Evolutionary conservation across 1,140 invertebrate genomes (phyloP), one percentile per base, ranked within the genome.

Genomic region (Drosophila pallidifrons): DNA sequence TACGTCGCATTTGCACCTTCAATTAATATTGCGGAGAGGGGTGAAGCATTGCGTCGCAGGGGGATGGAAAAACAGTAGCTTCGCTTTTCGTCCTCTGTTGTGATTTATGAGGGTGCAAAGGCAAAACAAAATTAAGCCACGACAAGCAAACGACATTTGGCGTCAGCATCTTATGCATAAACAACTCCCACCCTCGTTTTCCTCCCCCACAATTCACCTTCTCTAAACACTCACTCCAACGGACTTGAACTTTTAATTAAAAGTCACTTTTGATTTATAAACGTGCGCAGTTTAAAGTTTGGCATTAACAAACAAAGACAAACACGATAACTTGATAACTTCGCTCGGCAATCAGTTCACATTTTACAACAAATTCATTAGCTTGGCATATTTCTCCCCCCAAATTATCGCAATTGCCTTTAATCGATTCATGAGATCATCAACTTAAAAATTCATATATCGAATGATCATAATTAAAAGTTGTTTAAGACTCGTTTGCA

Each of bases 211-310:
- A 16, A 25, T 15, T 38, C 25, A 60, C 16, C 16, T 11, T 1
- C 2, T 13, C 43, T 45, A 3, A 3, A 7, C 15, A 6, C 35
- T 41, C 10, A 60, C 72, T 59, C 54, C 65, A 69, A 49, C 68
- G 52, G 58, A 60, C 68, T 77, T 87, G 70, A 88, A 88, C 85
- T 88, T 88, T 88, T 88, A 88, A 88, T 88, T 88, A 88, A 88
- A 88, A 88, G 83, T 88, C 83, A 88, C 86, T 89, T 88, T 88
- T 88, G 83, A 88, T 88, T 89, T 88, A 88, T 85, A 86, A 86
- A 81, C 69, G 65, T 78, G 43, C 81, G 76, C 79, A 77, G 79
- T 87, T 82, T 72, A 68, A 63, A 77, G 77, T 74, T 82, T 78
- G 57, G 55, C 82, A 70, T 86, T 72, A 81, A 68, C 75, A 79